Conservation (phyloP, 1,140 invertebrate species). For the Anastatus disparis region DNA sequence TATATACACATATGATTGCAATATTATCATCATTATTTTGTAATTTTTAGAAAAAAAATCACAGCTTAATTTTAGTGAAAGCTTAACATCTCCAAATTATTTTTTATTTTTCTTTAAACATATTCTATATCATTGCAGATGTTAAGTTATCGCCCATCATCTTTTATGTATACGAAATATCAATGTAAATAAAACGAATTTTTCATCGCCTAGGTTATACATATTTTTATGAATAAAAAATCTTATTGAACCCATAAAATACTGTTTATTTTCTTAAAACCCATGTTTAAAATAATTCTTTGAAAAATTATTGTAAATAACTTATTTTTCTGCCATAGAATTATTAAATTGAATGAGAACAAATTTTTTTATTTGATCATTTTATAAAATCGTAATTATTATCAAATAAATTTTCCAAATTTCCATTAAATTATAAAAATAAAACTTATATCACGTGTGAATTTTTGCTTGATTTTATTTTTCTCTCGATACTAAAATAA, state of each 20-base stretch:
- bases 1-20: constrained; percentile 10
- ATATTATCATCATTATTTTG: constrained; percentile 1
- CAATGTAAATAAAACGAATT: constrained; percentile 31
- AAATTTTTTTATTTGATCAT: too few species aligned
- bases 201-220: constrained; percentile 25
- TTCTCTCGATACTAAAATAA: too few species aligned
- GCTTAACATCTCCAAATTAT: neutral
- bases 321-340: too few species aligned
- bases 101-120: constrained; percentile 29
- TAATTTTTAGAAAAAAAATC: constrained; percentile 23
- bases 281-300: too few species aligned
- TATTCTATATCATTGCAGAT: constrained; percentile 19
- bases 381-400: too few species aligned
- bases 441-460: too few species aligned
- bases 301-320: too few species aligned
- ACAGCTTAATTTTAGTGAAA: constrained; percentile 20
- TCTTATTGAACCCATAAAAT: constrained; percentile 17
- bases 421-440: too few species aligned
- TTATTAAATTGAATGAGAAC: too few species aligned
- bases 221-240: constrained; percentile 43
- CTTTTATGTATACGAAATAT: neutral
- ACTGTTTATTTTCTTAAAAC: too few species aligned
- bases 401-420: too few species aligned
- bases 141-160: constrained; percentile 1
- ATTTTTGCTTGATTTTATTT: too few species aligned